Percentiles rank a stretch among this genome's conserved stretches.
phyloP scores from a whole-genome alignment of 1,140 invertebrate species.

The Thereuonema tuberculata region DNA sequence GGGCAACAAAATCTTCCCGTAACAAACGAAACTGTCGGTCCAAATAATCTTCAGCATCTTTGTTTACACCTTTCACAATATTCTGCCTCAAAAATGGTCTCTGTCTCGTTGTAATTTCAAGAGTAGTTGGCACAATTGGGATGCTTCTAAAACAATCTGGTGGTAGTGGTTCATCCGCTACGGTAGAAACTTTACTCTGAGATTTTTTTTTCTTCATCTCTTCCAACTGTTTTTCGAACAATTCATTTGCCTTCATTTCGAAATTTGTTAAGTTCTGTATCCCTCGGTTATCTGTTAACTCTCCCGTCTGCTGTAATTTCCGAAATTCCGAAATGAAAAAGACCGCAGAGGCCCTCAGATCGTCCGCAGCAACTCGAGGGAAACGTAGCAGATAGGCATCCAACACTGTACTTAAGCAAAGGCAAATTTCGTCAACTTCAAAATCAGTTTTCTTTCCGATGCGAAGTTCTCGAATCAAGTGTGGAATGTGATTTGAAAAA shows the following conservation, averaged over 20 bases:
- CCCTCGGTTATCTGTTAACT: not conserved
- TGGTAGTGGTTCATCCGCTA: not conserved
- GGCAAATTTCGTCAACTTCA: not conserved
- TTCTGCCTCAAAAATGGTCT: conserved; percentile 41
- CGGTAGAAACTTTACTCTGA: not conserved
- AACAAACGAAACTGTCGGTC: conserved; percentile 60
- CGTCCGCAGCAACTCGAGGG: not conserved
- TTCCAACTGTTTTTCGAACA: not conserved
- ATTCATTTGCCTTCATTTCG: not conserved
- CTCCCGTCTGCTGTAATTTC: not conserved
- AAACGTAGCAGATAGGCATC: not conserved
- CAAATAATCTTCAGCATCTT: conserved; percentile 51
- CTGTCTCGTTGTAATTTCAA: not conserved
- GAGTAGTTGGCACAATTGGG: not conserved
- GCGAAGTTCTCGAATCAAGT: not conserved
- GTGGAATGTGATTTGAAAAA: not conserved
- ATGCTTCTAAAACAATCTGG: not conserved
- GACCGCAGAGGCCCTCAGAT: not conserved
- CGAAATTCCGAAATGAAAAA: not conserved
- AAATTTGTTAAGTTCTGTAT: not conserved
- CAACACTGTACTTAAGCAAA: too few relatives aligned
- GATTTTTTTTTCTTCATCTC: not conserved
- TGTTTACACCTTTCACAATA: conserved; percentile 43
- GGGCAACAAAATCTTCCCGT: conserved; percentile 43
- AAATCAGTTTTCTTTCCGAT: not conserved